phyloP scores from a whole-genome alignment of 2,888 invertebrate genomes.

The Halictus ligatus region DNA sequence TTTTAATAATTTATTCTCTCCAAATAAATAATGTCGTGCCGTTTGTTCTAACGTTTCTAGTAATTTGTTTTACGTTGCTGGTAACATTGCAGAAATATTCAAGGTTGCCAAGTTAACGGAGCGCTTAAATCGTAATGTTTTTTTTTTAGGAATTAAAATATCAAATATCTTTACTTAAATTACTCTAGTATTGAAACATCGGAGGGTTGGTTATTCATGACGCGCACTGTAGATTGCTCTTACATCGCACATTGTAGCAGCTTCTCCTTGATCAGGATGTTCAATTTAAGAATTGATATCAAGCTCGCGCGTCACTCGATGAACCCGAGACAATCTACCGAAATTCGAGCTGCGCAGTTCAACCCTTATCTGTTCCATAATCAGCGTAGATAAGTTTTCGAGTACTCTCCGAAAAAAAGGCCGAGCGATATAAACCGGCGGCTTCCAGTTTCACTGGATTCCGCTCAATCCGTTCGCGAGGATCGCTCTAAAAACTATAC shows the following conservation, averaged over 20 bases:
- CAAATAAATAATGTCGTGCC: neutral
- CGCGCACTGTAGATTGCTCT: neutral
- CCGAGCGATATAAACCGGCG: slow-evolving; percentile 15
- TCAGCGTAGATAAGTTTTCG: slow-evolving; percentile 1
- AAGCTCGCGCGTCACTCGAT: neutral
- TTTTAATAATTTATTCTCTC: neutral
- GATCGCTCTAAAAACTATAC: slow-evolving; percentile 23
- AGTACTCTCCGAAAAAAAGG: neutral
- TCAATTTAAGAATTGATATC: neutral
- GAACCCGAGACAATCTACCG: neutral
- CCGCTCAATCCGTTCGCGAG: slow-evolving; percentile 5
- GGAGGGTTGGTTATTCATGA: neutral
- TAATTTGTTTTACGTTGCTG: neutral
- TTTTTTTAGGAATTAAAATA: neutral
- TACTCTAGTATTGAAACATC: neutral
- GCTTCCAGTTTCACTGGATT: slow-evolving; percentile 6
- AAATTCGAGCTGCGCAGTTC: slow-evolving; percentile 10
- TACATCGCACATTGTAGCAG: neutral
- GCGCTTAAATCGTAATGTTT: too few relatives aligned
- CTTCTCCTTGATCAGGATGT: neutral
- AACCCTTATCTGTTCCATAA: neutral
- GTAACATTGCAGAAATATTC: too few relatives aligned
- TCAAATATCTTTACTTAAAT: neutral
- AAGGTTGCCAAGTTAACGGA: too few relatives aligned
- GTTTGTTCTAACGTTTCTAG: neutral